Evolutionary conservation across 2,888 invertebrate genomes (phyloP).

Genomic region (Drosophila anomalata): DNA sequence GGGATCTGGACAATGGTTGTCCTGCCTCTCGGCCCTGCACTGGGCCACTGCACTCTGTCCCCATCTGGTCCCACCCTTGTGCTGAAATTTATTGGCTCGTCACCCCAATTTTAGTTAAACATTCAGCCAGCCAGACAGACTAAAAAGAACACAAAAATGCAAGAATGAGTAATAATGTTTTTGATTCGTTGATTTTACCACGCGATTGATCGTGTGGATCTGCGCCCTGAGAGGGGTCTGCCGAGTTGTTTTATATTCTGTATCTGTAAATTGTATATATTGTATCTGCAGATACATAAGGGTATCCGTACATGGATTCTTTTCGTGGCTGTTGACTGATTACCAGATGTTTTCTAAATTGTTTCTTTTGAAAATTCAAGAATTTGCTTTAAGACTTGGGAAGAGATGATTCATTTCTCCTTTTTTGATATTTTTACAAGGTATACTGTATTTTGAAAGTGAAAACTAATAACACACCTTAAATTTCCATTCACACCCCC

Average conservation of each 20-base stretch:
- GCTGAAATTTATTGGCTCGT: constrained; percentile 60
- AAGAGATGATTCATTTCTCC: constrained; percentile 18
- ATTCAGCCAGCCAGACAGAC: constrained; percentile 17
- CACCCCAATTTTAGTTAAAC: constrained; percentile 62
- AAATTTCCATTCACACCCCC: background rate
- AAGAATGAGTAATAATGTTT: constrained; percentile 67
- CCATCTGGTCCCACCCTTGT: constrained; percentile 45
- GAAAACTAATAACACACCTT: background rate
- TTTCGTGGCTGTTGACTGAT: constrained; percentile 53
- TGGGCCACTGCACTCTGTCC: constrained; percentile 67
- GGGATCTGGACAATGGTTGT: constrained; percentile 34
- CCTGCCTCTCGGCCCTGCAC: constrained; percentile 54
- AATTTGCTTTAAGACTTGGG: background rate
- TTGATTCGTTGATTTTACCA: constrained; percentile 64
- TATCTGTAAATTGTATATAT: background rate
- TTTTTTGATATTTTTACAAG: background rate
- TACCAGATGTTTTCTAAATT: constrained; percentile 66
- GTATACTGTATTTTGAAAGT: background rate
- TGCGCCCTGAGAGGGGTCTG: constrained; percentile 10
- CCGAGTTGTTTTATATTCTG: constrained; percentile 18
- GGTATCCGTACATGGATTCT: constrained; percentile 16
- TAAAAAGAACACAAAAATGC: constrained; percentile 19
- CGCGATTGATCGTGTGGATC: constrained; percentile 54
- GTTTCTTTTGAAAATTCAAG: constrained; percentile 11
- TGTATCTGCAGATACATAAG: constrained; percentile 10